A percentile compares a stretch with the other conserved stretches of the same genome.
These are phyloP conservation scores for Drosophila stalkeri DNA, from an alignment of 2,888 invertebrate species.

Conservation along the genomic window DNA sequence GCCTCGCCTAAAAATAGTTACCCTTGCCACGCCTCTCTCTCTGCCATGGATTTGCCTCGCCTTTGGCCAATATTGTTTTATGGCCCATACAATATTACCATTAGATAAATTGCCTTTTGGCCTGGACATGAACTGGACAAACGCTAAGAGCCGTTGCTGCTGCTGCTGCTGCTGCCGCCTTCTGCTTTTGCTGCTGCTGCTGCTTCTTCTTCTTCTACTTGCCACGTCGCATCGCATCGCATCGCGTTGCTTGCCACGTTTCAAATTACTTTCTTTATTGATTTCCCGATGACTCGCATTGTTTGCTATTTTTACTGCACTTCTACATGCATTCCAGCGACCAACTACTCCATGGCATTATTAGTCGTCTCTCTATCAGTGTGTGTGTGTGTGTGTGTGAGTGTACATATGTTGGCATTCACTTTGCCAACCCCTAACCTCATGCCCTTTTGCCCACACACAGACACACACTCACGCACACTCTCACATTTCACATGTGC, in stretches of 20 bases:
- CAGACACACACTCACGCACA: conserved; percentile 6
- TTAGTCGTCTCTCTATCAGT: conserved; percentile 33
- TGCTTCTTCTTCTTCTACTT: conserved; percentile 6
- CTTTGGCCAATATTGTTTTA: conserved; percentile 78
- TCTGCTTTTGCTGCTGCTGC: conserved; percentile 1
- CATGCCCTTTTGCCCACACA: conserved; percentile 9
- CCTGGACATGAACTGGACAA: conserved; percentile 58
- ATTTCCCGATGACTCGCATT: conserved; percentile 76
- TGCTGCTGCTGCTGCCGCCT: conserved; percentile 4
- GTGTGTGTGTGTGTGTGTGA: background rate
- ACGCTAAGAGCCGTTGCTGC: conserved; percentile 17
- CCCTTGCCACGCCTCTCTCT: background rate
- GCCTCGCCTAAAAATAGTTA: conserved; percentile 65
- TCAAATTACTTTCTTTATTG: conserved; percentile 81
- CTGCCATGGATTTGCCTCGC: conserved; percentile 53
- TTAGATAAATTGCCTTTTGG: conserved; percentile 77
- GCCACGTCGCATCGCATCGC: conserved; percentile 11
- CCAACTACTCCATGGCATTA: conserved; percentile 15
- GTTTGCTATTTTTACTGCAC: conserved; percentile 74
- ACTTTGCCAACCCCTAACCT: conserved; percentile 36
- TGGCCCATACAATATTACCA: conserved; percentile 80
- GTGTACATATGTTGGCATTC: conserved; percentile 33
- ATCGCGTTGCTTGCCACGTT: conserved; percentile 59
- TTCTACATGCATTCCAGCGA: conserved; percentile 72
- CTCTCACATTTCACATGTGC: conserved; percentile 45